Percentiles rank a stretch among this genome's conserved stretches.
Evolutionary conservation across 2,797 vertebrate species (phyloP).

Genomic region (Cheirogaleus major): DNA sequence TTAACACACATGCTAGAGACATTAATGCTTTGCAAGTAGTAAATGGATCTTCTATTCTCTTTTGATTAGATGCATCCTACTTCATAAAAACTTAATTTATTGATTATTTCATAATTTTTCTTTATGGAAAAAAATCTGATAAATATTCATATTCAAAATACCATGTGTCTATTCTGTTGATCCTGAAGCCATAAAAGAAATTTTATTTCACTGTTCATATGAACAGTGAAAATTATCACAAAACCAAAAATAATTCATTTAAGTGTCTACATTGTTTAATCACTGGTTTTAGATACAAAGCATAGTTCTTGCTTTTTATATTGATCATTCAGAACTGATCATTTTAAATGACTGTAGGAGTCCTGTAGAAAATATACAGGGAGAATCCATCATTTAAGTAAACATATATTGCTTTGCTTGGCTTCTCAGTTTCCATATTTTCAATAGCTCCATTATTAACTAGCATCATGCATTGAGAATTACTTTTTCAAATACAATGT

Average conservation of each 20-base stretch:
- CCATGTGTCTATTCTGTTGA: background rate
- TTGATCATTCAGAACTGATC: background rate
- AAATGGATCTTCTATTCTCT: background rate
- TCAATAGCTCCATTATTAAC: background rate
- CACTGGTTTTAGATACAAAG: background rate
- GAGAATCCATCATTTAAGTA: background rate
- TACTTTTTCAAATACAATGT: background rate
- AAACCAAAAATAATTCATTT: constrained; percentile 20
- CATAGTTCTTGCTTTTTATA: constrained; percentile 14
- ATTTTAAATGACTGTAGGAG: background rate
- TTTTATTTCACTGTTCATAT: background rate
- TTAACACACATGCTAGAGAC: background rate
- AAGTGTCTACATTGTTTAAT: background rate
- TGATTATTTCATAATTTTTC: constrained; percentile 30
- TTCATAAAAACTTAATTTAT: background rate
- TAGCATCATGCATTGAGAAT: background rate
- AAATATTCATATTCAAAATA: constrained; percentile 10
- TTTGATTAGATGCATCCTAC: background rate
- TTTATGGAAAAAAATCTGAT: constrained; percentile 11
- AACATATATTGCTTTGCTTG: background rate
- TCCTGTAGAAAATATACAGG: background rate
- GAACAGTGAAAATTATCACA: constrained; percentile 5
- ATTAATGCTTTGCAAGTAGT: background rate
- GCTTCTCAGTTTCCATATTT: background rate
- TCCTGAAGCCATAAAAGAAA: background rate